These are phyloP conservation scores for Macropis europaea DNA, from an alignment of 2,888 invertebrate genomes.

Conservation along the genomic window DNA sequence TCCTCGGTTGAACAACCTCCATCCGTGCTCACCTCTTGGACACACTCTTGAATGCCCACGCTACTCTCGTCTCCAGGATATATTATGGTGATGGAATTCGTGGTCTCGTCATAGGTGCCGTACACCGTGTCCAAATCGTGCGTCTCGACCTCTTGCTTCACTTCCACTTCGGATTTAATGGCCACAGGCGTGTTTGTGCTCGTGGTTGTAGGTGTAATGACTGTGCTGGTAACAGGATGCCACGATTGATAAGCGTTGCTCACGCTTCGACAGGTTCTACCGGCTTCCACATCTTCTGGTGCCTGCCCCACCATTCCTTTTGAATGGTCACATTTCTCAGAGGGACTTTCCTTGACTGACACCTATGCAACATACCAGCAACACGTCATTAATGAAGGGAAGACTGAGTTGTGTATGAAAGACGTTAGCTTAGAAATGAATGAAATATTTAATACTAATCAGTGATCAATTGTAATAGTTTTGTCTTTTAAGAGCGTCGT, in stretches of 20 bases:
- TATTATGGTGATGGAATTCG: constrained; percentile 88
- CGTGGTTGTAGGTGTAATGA: constrained; percentile 5
- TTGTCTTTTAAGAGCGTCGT: not conserved
- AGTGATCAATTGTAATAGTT: not conserved
- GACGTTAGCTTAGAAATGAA: constrained; percentile 40
- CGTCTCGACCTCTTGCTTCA: constrained; percentile 73
- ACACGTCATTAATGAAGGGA: constrained; percentile 51
- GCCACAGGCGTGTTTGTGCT: constrained; percentile 59
- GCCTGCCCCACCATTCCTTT: constrained; percentile 92
- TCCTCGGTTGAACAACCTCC: constrained; percentile 49
- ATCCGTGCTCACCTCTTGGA: constrained; percentile 70
- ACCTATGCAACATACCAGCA: constrained; percentile 66
- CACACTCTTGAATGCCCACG: constrained; percentile 75
- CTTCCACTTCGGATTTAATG: constrained; percentile 62
- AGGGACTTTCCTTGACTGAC: constrained; percentile 77
- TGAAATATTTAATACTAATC: constrained; percentile 15
- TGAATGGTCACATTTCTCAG: constrained; percentile 81
- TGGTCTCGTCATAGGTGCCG: constrained; percentile 87
- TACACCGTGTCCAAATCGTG: constrained; percentile 84
- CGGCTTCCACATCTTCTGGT: constrained; percentile 92
- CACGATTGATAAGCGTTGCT: constrained; percentile 22
- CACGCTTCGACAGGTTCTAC: constrained; percentile 82
- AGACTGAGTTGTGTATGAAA: constrained; percentile 43
- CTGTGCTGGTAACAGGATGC: constrained; percentile 37
- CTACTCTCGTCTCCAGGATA: constrained; percentile 83